A percentile compares a stretch with the other conserved stretches of the same genome.
phyloP scores from a whole-genome alignment of 2,113 vertebrate genomes.

The Tricholaema leucomelas region DNA sequence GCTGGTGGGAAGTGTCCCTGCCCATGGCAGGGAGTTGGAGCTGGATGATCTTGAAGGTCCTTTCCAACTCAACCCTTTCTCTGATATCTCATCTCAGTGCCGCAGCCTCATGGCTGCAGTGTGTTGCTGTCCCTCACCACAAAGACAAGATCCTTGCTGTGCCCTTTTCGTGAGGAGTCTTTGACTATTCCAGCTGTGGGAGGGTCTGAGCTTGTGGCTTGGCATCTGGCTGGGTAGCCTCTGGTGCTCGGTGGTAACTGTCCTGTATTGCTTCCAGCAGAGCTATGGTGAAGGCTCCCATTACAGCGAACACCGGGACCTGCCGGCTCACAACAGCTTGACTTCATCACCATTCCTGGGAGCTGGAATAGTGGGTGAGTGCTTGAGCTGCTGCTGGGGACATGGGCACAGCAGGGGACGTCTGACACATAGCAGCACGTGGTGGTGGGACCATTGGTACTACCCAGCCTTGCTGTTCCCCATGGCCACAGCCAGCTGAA shows the following conservation, averaged over 20 bases:
- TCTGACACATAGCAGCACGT: fast-evolving
- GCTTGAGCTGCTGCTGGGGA: not conserved
- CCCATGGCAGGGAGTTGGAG: no score
- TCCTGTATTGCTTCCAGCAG: constrained; percentile 61
- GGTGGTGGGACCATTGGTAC: fast-evolving
- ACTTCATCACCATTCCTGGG: constrained; percentile 88
- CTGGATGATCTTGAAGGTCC: no score
- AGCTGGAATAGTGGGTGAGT: constrained; percentile 89
- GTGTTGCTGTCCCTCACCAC: not conserved
- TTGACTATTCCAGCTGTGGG: not conserved
- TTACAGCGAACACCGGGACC: constrained; percentile 87
- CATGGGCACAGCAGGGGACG: not conserved
- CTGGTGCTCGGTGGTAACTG: fast-evolving
- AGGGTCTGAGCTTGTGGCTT: fast-evolving
- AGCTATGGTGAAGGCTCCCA: constrained; percentile 87
- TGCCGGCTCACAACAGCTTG: constrained; percentile 76
- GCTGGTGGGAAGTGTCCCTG: no score
- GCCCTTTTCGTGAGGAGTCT: not conserved
- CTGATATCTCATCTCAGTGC: not conserved
- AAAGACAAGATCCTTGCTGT: not conserved
- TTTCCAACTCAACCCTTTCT: not conserved
- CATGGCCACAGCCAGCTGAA: no score
- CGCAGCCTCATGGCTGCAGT: fast-evolving
- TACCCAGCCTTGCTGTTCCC: fast-evolving
- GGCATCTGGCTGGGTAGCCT: fast-evolving